A percentile compares a stretch with the other conserved stretches of the same genome.
Evolutionary conservation across 2,797 vertebrate genomes (phyloP).

Genomic region (Eurystomus glaucurus): DNA sequence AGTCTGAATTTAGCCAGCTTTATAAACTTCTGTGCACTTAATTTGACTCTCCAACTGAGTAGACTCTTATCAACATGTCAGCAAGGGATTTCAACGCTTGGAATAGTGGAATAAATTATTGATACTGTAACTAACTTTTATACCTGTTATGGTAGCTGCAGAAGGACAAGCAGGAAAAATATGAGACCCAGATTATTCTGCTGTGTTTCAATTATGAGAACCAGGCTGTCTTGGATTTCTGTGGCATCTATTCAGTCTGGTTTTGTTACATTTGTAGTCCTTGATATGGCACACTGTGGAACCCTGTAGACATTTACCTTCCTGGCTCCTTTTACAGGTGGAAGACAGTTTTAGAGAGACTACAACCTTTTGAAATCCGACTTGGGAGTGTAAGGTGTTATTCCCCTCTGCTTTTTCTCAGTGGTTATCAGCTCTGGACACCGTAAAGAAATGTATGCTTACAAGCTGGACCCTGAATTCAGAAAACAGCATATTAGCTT

Average conservation of each 20-base stretch:
- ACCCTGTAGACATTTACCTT: neutral
- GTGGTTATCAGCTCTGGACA: neutral
- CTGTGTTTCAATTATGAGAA: neutral
- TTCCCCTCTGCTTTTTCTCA: neutral
- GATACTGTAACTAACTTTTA: neutral
- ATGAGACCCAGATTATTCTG: neutral
- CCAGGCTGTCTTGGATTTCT: neutral
- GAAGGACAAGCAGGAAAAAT: neutral
- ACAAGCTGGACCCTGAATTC: neutral
- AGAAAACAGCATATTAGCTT: neutral
- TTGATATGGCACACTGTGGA: neutral
- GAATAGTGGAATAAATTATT: slow-evolving; percentile 9
- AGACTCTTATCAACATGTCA: slow-evolving; percentile 35
- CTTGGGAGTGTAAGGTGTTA: fast-evolving
- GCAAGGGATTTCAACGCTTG: neutral
- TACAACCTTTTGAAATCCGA: neutral
- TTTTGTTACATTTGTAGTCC: neutral
- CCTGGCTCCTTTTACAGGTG: neutral
- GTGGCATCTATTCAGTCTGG: neutral
- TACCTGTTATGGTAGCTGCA: neutral
- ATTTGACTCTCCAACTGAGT: slow-evolving; percentile 17
- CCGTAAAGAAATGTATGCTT: neutral
- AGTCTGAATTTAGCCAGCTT: slow-evolving; percentile 19
- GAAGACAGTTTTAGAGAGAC: neutral
- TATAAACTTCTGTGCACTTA: slow-evolving; percentile 35